Base-by-base conservation (phyloP, 2,113 vertebrate genomes). In the Halichoeres trimaculatus region DNA sequence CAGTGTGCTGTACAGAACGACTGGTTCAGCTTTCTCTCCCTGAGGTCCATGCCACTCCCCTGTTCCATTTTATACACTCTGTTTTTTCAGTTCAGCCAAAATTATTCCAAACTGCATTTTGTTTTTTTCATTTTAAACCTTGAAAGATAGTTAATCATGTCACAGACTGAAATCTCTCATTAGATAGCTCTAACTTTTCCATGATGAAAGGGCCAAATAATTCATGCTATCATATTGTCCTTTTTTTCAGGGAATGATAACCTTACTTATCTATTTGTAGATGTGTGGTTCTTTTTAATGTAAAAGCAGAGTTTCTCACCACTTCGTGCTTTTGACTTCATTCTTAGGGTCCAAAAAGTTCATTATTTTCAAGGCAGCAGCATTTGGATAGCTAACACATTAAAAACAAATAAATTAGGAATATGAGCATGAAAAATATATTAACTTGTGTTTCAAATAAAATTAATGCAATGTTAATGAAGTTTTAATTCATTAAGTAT, bases 211-310 rank as follows among this genome's bases (percentile, higher is more conserved):
- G 73, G 61, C 70, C 66, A 71, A 78, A 62, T 63, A 41, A 5
- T 41, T 23, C 40, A 36, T 14, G 1, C 74, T 66, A 9, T 65
- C 19, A 38, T 50, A n/a, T 22, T 52, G 1, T 50, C 66, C 6
- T 4, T 74, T 71, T 67, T 70, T 23, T 36, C 34, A 56, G 47
- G 8, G 2, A 50, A 11, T 48, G 47, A n/a, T 34, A 22, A 22
- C 72, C n/a, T 40, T 1, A 48, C 10, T 3, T 70, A 51, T 40
- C 22, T 61, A 2, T 54, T 20, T 71, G 20, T 63, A 54, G 38
- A n/a, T 61, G 55, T 68, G 83, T 78, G 72, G 43, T 52, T 71
- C 4, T 70, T 60, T 58, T 30, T 61, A 2, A 35, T 65, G 38
- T 75, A 43, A 40, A 20, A 66, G 19, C 48, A 76, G 55, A 14